Evolutionary conservation across 37 sponge, comb jelly and placozoan genomes (phyloP).

Genomic region (Sycon ciliatum): DNA sequence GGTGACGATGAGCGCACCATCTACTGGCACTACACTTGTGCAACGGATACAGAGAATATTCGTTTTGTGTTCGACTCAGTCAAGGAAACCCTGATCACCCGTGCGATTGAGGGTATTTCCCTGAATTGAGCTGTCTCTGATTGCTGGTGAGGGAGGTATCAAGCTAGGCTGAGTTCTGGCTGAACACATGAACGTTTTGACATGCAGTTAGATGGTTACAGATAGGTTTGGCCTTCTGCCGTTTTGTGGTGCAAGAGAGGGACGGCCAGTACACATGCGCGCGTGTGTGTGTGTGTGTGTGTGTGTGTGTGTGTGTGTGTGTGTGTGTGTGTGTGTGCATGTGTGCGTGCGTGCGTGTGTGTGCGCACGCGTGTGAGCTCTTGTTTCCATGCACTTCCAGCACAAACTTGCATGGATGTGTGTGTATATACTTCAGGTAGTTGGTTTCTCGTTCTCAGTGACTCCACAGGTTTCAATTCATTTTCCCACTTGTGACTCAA

Average conservation of each 20-base stretch:
- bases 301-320: background rate
- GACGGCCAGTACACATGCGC: no score
- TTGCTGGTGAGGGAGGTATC: background rate
- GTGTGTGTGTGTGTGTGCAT: background rate
- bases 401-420: no score
- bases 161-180: no score
- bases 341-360: no score
- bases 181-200: no score
- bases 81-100: conserved; percentile 21
- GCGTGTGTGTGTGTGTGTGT: background rate
- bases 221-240: conserved; percentile 34
- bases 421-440: no score
- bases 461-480: no score
- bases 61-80: conserved; percentile 28
- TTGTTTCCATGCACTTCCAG: no score
- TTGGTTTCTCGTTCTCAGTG: no score
- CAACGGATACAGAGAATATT: conserved; percentile 36
- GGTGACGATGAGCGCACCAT: background rate
- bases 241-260: conserved; percentile 18
- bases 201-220: conserved; percentile 51
- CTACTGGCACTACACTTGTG: conserved; percentile 32
- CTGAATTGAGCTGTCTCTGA: background rate
- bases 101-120: background rate
- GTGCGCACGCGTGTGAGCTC: no score
- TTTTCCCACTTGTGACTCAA: no score